Conservation (phyloP, 64 coral and sea anemone genomes). For the Montipora sp. region DNA sequence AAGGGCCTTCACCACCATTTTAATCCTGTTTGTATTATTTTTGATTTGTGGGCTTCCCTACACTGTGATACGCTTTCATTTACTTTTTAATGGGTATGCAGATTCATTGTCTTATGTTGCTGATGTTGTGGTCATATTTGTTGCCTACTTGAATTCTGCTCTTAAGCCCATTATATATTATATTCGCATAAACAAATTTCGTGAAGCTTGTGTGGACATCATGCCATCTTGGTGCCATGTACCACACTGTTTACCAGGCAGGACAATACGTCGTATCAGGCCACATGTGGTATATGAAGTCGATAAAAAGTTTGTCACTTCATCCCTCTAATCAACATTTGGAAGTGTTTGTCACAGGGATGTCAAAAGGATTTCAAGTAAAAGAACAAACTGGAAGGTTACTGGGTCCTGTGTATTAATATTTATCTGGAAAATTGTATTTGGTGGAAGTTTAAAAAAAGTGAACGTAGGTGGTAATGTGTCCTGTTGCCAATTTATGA, state of each 20-base stretch:
- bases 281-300: conserved; percentile 96
- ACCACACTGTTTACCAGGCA: conserved; percentile 83
- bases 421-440: too few relatives aligned
- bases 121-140: conserved; percentile 68
- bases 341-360: too few relatives aligned
- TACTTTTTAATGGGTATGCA: conserved; percentile 56
- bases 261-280: conserved; percentile 86
- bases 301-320: conserved; percentile 78
- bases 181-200: conserved; percentile 88
- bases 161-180: conserved; percentile 98
- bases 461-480: too few relatives aligned
- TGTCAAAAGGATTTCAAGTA: too few relatives aligned
- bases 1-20: conserved; percentile 93
- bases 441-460: too few relatives aligned
- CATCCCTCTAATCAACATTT: conserved; percentile 56
- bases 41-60: conserved; percentile 82
- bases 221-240: conserved; percentile 94
- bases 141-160: conserved; percentile 91
- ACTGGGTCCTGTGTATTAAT: too few relatives aligned
- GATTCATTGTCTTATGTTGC: conserved; percentile 21
- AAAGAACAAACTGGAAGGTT: too few relatives aligned
- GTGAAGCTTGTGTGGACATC: conserved; percentile 93
- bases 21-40: conserved; percentile 91
- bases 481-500: too few relatives aligned
- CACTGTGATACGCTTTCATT: conserved; percentile 57